Percentiles rank a stretch among this genome's conserved stretches.
Conservation (phyloP, 2,113 vertebrate species). For the Sapayoa aenigma region DNA sequence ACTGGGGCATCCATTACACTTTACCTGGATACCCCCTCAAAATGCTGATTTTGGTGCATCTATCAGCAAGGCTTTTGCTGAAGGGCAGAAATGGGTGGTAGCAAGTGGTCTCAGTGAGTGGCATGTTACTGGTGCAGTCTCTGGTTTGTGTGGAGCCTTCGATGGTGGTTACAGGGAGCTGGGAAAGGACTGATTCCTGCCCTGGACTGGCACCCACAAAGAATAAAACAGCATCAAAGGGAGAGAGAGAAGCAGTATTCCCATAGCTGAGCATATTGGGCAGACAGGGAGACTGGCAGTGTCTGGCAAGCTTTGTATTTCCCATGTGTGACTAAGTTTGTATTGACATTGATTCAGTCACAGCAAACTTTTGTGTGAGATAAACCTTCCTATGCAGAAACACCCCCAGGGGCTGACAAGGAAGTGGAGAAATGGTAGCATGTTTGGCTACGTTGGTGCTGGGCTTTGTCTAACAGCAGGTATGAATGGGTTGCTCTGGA, state of each 20-base stretch:
- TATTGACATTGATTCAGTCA: not conserved
- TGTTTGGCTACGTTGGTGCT: not conserved
- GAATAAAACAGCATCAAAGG: not conserved
- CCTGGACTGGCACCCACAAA: not conserved
- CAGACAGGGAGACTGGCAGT: not conserved
- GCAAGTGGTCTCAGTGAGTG: not conserved
- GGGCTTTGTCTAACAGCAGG: not conserved
- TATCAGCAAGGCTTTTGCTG: not conserved
- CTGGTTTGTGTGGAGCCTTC: not conserved
- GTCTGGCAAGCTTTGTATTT: not conserved
- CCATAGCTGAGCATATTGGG: not conserved
- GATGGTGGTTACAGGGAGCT: not conserved
- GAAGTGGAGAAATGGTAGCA: not conserved
- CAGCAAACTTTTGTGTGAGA: not conserved
- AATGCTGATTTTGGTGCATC: not conserved
- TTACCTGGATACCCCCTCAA: not conserved
- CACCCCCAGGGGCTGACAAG: fast-evolving
- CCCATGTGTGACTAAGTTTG: not conserved
- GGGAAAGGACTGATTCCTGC: not conserved
- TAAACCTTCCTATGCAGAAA: not conserved
- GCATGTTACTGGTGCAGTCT: not conserved
- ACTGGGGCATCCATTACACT: not conserved
- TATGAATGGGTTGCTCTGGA: not conserved
- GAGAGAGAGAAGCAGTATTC: not conserved
- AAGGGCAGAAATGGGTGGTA: not conserved